Base-by-base conservation (phyloP, 2,113 vertebrate genomes). In the Oncorhynchus keta region DNA sequence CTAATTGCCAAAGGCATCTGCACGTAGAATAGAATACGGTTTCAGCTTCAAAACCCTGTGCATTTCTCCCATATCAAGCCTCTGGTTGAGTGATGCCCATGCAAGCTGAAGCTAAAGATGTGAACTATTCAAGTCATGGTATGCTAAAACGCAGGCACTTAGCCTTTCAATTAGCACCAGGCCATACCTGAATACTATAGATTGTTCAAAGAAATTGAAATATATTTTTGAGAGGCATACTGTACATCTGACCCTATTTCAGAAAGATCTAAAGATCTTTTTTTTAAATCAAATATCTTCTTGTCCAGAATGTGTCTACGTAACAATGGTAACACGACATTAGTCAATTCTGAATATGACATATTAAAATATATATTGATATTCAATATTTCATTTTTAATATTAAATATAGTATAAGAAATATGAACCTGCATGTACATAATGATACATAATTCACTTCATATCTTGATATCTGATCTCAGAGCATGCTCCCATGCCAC, bases 91-190 rank as follows among this genome's bases (percentile, higher is more conserved):
- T 57, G 51, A 57, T 18, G 3, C 13, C 51, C 35, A 39, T 39
- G 35, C 51, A 57, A 14, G n/a, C 51, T 57, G 51, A 57, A 72
- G 24, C 2, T 39, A 22, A 12, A 22, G 32, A 59, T 79, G 22
- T 7, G 1, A 76, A 74, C 62, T 68, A 72, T 72, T 5, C 48
- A 59, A 59, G 69, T 28, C 24, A 78, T 5, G 4, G 70, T 28
- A 66, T 59, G 79, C 11, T 65, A 26, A 24, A 71, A 86, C 61
- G 48, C 72, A 70, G 68, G 8, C 28, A 30, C 48, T 39, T 76
- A 77, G 45, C 72, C 74, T 73, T 74, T 32, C 76, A 74, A 83
- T 83, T 77, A 71, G 65, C 49, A 80, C 49, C 74, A 59, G 69
- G 26, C 13, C 39, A 32, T 48, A 55, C 39, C 8, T 39, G 39